Conservation (phyloP, 2,113 vertebrate species). For the Thunnus thynnus region DNA sequence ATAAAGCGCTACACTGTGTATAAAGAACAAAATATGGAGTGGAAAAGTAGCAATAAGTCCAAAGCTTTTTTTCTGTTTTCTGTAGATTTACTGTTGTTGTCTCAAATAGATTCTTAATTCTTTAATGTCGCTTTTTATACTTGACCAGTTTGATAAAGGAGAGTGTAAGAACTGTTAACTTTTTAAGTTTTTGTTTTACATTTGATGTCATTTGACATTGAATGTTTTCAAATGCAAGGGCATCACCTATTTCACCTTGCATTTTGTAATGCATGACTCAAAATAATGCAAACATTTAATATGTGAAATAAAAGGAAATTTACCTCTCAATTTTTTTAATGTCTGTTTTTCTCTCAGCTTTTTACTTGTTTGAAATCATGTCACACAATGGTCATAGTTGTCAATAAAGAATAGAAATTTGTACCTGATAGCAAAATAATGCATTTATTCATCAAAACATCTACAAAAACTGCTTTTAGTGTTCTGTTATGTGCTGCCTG, state of each 20-base stretch:
- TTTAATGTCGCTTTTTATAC: conserved; percentile 78
- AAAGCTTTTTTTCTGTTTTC: conserved; percentile 42
- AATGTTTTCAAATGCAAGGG: conserved; percentile 66
- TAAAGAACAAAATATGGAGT: conserved; percentile 70
- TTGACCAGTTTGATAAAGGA: conserved; percentile 67
- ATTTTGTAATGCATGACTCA: conserved; percentile 69
- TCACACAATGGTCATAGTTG: conserved; percentile 11
- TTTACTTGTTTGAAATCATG: background rate
- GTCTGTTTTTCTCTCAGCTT: background rate
- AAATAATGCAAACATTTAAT: conserved; percentile 59
- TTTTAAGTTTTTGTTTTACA: conserved; percentile 46
- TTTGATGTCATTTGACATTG: conserved; percentile 64
- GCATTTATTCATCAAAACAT: background rate
- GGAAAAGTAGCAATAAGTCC: conserved; percentile 66
- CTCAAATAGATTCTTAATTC: conserved; percentile 64
- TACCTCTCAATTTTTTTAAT: conserved; percentile 30
- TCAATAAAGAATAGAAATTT: background rate
- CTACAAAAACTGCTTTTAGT: background rate
- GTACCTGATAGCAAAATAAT: background rate
- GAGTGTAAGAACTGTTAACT: conserved; percentile 43
- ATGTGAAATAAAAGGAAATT: conserved; percentile 75
- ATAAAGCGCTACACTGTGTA: conserved; percentile 48
- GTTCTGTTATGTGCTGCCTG: background rate
- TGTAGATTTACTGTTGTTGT: conserved; percentile 61
- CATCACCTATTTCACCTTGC: conserved; percentile 59